Conservation (phyloP, 2,797 vertebrate genomes). For the Chaenodraco wilsoni region DNA sequence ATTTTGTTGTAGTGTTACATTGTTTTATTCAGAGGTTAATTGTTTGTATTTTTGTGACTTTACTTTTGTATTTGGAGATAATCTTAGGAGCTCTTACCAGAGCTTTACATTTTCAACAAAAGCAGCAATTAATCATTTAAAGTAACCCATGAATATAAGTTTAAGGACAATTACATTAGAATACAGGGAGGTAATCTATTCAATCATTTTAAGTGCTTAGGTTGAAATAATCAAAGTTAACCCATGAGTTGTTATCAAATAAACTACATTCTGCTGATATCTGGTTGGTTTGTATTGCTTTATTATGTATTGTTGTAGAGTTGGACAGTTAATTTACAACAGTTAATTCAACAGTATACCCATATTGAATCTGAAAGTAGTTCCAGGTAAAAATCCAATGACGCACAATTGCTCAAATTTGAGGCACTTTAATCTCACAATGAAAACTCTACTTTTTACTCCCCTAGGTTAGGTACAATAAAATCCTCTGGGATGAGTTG, state of each 20-base stretch:
- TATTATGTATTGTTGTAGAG: no score
- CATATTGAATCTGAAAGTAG: background rate
- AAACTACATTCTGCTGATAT: background rate
- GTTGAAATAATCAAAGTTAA: background rate
- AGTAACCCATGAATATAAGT: background rate
- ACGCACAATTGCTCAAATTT: no score
- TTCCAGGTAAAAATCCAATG: background rate
- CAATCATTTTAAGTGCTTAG: background rate
- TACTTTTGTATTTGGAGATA: background rate
- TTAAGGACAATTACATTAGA: background rate
- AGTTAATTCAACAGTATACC: no score
- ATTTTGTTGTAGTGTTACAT: background rate
- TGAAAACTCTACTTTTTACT: no score
- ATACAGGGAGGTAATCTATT: background rate
- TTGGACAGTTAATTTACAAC: no score
- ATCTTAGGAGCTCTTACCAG: background rate
- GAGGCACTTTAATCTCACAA: no score
- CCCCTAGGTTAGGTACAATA: no score
- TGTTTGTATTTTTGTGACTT: background rate
- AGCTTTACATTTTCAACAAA: background rate
- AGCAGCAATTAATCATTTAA: background rate
- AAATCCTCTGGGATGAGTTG: no score
- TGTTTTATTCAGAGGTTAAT: background rate
- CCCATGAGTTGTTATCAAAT: background rate
- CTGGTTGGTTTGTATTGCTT: no score